Percentiles rank a stretch among this genome's conserved stretches.
phyloP scores from a whole-genome alignment of 2,888 invertebrate genomes.

The Ectemnius lituratus region DNA sequence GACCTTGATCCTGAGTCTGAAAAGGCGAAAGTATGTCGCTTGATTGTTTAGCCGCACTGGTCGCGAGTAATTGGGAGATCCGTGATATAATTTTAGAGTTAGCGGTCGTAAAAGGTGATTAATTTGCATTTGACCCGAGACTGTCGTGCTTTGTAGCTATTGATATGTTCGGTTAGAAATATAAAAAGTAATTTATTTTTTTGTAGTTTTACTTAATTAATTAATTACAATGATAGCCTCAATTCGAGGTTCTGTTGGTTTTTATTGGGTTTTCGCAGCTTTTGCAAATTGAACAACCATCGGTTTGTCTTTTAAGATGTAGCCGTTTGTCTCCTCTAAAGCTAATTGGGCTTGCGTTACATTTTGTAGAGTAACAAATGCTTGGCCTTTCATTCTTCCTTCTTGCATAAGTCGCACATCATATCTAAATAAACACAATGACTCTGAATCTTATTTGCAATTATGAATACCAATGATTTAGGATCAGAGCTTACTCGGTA shows the following conservation, averaged over 20 bases:
- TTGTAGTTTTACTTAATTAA: too few relatives aligned
- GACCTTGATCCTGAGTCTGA: too few relatives aligned
- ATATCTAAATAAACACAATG: conserved; percentile 76
- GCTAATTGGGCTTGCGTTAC: conserved; percentile 86
- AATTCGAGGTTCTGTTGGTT: not conserved
- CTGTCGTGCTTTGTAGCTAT: too few relatives aligned
- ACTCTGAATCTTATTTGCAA: not conserved
- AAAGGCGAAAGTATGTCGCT: conserved; percentile 17
- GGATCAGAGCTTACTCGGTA: conserved; percentile 41
- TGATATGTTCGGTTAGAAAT: not conserved
- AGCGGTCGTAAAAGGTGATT: too few relatives aligned
- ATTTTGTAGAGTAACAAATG: conserved; percentile 91
- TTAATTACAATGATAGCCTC: too few relatives aligned
- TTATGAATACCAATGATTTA: conserved; percentile 47
- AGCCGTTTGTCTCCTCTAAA: conserved; percentile 91
- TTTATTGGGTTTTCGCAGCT: conserved; percentile 59
- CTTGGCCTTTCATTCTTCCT: conserved; percentile 98
- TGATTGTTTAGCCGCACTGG: conserved; percentile 24
- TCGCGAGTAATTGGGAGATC: conserved; percentile 18
- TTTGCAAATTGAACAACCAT: conserved; percentile 94
- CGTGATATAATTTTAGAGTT: conserved; percentile 15
- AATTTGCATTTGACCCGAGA: too few relatives aligned
- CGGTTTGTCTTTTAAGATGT: conserved; percentile 90
- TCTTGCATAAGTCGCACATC: conserved; percentile 93
- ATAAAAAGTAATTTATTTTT: not conserved